Evolutionary conservation across 2,113 vertebrate genomes (phyloP).

Genomic region (Xyrauchen texanus): DNA sequence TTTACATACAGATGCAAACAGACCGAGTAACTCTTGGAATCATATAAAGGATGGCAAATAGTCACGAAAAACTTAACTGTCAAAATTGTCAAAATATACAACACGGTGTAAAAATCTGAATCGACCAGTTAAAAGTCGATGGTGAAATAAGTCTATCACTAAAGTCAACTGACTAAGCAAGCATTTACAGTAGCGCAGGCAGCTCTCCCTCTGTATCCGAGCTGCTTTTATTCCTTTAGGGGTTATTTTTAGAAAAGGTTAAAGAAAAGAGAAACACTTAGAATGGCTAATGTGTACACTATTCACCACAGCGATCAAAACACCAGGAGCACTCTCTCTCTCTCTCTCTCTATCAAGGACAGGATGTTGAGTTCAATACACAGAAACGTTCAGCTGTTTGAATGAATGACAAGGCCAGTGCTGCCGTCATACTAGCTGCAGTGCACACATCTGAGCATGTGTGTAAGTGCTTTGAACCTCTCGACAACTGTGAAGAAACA

Average conservation of each 20-base stretch:
- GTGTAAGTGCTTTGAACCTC: background rate
- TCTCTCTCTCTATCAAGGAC: background rate
- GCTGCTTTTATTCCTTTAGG: background rate
- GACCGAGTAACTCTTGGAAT: no score
- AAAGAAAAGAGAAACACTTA: background rate
- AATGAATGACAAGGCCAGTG: constrained; percentile 16
- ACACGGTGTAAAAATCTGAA: no score
- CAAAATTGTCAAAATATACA: no score
- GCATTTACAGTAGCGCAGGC: background rate
- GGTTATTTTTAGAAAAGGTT: constrained; percentile 26
- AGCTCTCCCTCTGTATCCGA: background rate
- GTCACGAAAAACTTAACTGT: no score
- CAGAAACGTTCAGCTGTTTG: background rate
- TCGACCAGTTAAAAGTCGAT: no score
- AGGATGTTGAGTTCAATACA: background rate
- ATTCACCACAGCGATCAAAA: background rate
- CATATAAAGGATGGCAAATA: no score
- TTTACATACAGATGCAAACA: no score
- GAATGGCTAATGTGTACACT: background rate
- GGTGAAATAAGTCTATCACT: no score
- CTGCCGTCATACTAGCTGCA: background rate
- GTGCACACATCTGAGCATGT: background rate
- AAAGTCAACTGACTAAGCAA: no score
- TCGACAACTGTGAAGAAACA: no score
- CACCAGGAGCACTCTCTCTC: background rate